Base-by-base conservation (phyloP, 2,113 vertebrate genomes). In the Phycodurus eques region DNA sequence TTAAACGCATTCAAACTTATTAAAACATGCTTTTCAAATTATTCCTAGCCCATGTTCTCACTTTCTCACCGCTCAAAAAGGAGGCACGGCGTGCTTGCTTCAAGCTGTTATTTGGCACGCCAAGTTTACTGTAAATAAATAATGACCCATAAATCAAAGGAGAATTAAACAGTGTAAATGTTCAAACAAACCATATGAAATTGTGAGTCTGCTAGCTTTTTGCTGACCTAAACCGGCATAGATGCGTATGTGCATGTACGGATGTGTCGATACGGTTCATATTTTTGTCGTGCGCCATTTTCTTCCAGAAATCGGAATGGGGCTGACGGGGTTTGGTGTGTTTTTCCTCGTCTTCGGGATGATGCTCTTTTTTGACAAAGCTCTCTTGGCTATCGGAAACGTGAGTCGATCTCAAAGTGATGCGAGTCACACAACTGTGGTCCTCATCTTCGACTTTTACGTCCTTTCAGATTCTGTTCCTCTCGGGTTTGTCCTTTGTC, bases 311-410 rank as follows among this genome's bases (percentile, higher is more conserved):
- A 98, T 99, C 74, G 98, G 98, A 79, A 98, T 99, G 94, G 98
- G 98, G 61, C 87, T 99, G 81, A 98, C 98, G 17, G 97, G 98
- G 71, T 99, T 99, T 76, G 97, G 98, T 27, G 96, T 99, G 65
- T 99, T 99, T 88, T 99, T 99, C 88, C 95, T 99, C 70, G 96
- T 99, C 88, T 99, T 99, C 86, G 98, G 98, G 77, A 99, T 99
- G 97, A 95, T 99, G 84, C 95, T 99, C 68, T 99, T 99, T 91
- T 99, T 99, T 84, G 98, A 99, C 87, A 99, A 98, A 94, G 98
- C 97, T 73, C 95, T 99, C 67, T 90, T 99, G 81, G 97, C 97
- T 80, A 98, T 99, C 84, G 97, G 97, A 93, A 99, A 99, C 75
- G 97, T 99, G 89, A 98, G 97, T 88, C 22, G 27, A 67, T 27